Evolutionary conservation across 2,888 invertebrate species (phyloP).

Genomic region (Drosophila antonietae): DNA sequence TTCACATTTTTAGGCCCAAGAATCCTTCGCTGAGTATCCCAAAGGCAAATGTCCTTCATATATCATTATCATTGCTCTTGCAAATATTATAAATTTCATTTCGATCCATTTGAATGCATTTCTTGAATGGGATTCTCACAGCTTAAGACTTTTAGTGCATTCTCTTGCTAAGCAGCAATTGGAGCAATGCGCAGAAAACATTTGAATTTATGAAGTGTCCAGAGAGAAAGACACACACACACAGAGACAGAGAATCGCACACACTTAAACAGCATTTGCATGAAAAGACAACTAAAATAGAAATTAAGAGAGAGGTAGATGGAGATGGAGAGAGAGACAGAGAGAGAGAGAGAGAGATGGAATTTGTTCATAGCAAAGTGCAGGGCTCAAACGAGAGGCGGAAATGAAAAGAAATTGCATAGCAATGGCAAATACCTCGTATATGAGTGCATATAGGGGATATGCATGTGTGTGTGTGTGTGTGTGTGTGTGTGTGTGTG

Average conservation of each 20-base stretch:
- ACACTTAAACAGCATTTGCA: constrained; percentile 59
- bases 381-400: constrained; percentile 58
- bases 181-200: constrained; percentile 57
- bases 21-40: background rate
- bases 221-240: constrained; percentile 12
- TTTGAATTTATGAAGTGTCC: constrained; percentile 61
- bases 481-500: constrained; percentile 16
- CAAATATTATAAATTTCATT: background rate
- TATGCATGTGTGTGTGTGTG: constrained; percentile 9
- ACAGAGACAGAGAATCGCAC: background rate
- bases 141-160: constrained; percentile 27
- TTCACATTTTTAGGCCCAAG: no score
- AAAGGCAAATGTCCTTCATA: background rate
- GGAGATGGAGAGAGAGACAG: background rate
- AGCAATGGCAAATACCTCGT: constrained; percentile 24
- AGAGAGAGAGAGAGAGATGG: background rate
- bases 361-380: constrained; percentile 64
- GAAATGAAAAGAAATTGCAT: constrained; percentile 79
- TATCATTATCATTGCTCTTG: no score
- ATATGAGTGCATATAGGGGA: constrained; percentile 29
- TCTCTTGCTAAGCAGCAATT: constrained; percentile 70
- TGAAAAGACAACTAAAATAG: constrained; percentile 78
- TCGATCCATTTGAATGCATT: background rate
- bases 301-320: constrained; percentile 66
- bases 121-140: constrained; percentile 1